Evolutionary conservation across 2,113 vertebrate species (phyloP).

Genomic region (Pyxicephalus adspersus): DNA sequence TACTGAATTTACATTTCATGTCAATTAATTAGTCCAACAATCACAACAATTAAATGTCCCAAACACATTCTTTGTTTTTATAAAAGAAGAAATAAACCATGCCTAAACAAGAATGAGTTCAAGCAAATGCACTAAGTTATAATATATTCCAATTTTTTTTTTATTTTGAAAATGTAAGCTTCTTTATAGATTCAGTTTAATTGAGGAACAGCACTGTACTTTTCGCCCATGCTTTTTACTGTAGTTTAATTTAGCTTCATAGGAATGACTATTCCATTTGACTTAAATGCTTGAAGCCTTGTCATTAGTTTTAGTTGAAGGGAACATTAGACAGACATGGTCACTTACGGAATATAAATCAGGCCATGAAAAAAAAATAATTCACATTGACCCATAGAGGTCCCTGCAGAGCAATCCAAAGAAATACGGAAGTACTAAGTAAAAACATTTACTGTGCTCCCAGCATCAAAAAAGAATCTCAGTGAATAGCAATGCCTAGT

Average conservation of each 20-base stretch:
- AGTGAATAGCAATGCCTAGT: too few species aligned
- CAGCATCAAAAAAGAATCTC: too few species aligned
- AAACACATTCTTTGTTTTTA: too few species aligned
- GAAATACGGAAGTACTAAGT: too few species aligned
- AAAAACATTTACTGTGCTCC: too few species aligned
- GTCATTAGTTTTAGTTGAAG: conserved; percentile 53
- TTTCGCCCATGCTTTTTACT: conserved; percentile 22
- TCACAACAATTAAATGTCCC: too few species aligned
- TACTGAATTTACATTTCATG: too few species aligned
- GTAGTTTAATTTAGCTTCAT: conserved; percentile 44
- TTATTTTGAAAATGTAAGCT: background rate
- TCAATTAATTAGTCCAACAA: too few species aligned
- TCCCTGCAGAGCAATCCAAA: conserved; percentile 53
- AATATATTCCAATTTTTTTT: background rate
- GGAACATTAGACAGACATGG: conserved; percentile 42
- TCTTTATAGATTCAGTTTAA: conserved; percentile 1
- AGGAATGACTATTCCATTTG: conserved; percentile 28
- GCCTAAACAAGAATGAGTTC: too few species aligned
- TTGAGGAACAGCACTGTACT: conserved; percentile 17
- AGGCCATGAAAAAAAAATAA: conserved; percentile 53
- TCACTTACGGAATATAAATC: conserved; percentile 50
- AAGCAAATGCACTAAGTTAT: background rate
- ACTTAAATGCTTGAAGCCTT: conserved; percentile 48
- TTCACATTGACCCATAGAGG: conserved; percentile 51
- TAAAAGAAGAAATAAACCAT: too few species aligned